phyloP scores from a whole-genome alignment of 2,797 vertebrate genomes.

The Falco cherrug region DNA sequence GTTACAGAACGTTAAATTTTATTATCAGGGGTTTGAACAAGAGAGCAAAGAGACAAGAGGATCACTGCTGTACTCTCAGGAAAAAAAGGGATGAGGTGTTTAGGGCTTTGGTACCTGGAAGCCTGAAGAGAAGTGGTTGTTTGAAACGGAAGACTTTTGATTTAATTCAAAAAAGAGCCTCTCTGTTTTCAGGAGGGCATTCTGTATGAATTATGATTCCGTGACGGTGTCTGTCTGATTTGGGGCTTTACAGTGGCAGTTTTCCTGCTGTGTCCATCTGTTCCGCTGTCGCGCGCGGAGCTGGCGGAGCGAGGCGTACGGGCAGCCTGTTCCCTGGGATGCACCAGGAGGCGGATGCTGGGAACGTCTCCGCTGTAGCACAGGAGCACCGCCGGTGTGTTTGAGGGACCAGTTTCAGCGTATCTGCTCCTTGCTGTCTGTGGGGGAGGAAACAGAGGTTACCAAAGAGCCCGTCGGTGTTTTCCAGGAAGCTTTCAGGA shows the following conservation, averaged over 20 bases:
- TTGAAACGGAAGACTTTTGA: not conserved
- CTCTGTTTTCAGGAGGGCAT: not conserved
- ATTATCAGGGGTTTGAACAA: not conserved
- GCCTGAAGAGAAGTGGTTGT: not conserved
- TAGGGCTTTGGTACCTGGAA: not conserved
- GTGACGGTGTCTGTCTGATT: not conserved
- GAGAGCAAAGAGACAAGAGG: not conserved
- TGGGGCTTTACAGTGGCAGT: not conserved
- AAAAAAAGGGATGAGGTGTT: too few relatives aligned
- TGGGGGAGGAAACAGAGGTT: not conserved
- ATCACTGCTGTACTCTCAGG: not conserved
- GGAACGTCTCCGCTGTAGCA: not conserved
- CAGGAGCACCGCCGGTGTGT: fast-evolving
- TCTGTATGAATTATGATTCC: not conserved
- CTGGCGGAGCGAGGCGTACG: not conserved
- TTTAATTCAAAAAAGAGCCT: not conserved
- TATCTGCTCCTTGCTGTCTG: too few relatives aligned
- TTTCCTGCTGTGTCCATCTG: not conserved
- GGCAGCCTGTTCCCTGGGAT: not conserved
- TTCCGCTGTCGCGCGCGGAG: fast-evolving
- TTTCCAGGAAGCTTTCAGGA: not conserved
- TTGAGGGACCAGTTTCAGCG: too few relatives aligned
- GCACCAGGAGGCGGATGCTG: not conserved
- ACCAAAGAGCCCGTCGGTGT: not conserved
- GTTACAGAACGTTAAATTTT: not conserved